Evolutionary conservation across 2,113 vertebrate genomes (phyloP).

Genomic region (Uropsilus gracilis): DNA sequence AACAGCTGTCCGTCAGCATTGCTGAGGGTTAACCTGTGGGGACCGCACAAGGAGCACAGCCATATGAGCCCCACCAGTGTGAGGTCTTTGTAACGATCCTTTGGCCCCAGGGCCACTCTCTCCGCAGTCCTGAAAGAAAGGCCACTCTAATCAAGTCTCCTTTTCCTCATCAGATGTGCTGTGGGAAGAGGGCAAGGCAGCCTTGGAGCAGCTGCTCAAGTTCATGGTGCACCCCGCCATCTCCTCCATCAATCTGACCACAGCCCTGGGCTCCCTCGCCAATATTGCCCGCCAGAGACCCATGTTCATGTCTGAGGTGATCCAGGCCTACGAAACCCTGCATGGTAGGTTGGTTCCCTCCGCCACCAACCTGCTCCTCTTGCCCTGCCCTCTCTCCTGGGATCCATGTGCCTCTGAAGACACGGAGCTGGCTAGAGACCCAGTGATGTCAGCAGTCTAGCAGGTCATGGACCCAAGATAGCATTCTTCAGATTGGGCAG

Average conservation of each 20-base stretch:
- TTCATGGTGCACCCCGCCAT: conserved; percentile 99
- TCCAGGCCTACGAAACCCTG: conserved; percentile 95
- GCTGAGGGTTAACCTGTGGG: not conserved
- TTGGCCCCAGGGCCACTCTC: not conserved
- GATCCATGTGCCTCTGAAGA: no score
- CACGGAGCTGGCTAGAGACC: not conserved
- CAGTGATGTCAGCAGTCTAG: fast-evolving
- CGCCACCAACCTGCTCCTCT: not conserved
- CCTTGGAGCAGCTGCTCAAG: conserved; percentile 94
- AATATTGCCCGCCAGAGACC: conserved; percentile 95
- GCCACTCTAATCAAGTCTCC: not conserved
- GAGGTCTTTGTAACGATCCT: not conserved
- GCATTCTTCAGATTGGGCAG: not conserved
- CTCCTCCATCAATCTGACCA: conserved; percentile 97
- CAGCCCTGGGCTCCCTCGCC: conserved; percentile 93
- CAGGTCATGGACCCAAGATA: not conserved
- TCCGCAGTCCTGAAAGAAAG: not conserved
- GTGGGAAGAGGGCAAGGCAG: conserved; percentile 92
- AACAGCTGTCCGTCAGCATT: not conserved
- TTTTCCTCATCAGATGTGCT: conserved; percentile 84
- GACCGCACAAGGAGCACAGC: no score
- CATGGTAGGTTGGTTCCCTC: conserved; percentile 86
- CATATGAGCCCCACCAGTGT: no score
- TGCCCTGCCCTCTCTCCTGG: no score
- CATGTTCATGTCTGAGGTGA: conserved; percentile 98